Evolutionary conservation across 2,888 invertebrate genomes (phyloP).

Genomic region (Campoplex capitator): DNA sequence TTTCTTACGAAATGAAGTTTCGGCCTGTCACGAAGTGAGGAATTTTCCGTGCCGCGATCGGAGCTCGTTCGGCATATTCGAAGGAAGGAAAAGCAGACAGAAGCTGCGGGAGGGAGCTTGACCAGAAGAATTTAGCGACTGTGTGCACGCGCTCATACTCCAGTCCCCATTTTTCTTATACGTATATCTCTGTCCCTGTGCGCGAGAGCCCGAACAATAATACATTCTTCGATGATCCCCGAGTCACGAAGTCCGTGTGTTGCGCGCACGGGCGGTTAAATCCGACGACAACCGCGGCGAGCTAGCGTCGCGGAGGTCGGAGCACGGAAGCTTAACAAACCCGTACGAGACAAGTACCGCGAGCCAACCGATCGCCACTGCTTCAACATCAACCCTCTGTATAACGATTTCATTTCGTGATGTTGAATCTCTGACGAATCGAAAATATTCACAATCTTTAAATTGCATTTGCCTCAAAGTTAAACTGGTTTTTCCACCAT

Average conservation of each 20-base stretch:
- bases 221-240: constrained; percentile 69
- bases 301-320: constrained; percentile 64
- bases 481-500: no score
- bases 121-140: constrained; percentile 30
- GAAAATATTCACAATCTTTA: background rate
- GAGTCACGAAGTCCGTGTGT: constrained; percentile 68
- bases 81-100: constrained; percentile 69
- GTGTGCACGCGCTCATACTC: background rate
- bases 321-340: constrained; percentile 57
- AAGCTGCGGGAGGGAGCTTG: constrained; percentile 50
- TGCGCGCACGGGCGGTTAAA: constrained; percentile 57
- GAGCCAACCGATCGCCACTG: background rate
- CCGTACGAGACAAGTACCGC: constrained; percentile 10
- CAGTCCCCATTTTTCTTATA: constrained; percentile 12
- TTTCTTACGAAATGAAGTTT: constrained; percentile 59
- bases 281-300: constrained; percentile 50
- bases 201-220: constrained; percentile 54
- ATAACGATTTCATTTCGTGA: constrained; percentile 2
- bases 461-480: no score
- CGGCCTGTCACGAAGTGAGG: constrained; percentile 73
- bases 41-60: constrained; percentile 67
- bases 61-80: constrained; percentile 78
- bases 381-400: background rate
- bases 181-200: constrained; percentile 32
- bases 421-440: background rate